Evolutionary conservation across 2,888 invertebrate species (phyloP).

Genomic region (Caenorhabditis sp.): DNA sequence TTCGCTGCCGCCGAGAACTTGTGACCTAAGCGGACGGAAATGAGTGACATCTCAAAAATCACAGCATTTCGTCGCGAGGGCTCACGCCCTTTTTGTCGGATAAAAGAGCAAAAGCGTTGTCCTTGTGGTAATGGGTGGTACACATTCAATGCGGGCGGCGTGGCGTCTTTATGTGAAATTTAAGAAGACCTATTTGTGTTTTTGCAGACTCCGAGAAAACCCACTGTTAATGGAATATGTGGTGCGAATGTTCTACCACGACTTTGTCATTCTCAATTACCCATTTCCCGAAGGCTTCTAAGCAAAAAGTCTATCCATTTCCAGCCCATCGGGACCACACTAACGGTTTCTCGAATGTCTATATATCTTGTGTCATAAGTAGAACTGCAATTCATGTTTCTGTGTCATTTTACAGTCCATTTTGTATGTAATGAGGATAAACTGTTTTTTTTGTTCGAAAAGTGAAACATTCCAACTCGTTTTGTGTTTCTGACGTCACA

Average conservation of each 20-base stretch:
- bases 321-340: neutral
- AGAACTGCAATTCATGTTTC: neutral
- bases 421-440: neutral
- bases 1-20: constrained; percentile 23
- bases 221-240: constrained; percentile 81
- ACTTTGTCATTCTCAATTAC: constrained; percentile 74
- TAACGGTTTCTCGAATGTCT: neutral
- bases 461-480: constrained; percentile 13
- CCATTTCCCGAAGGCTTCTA: constrained; percentile 71
- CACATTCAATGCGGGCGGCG: constrained; percentile 31
- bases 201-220: constrained; percentile 70
- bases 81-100: constrained; percentile 27
- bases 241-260: constrained; percentile 79
- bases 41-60: constrained; percentile 60
- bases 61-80: constrained; percentile 27
- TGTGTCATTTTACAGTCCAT: constrained; percentile 26
- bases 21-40: constrained; percentile 47
- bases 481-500: constrained; percentile 23
- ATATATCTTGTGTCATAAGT: constrained; percentile 3
- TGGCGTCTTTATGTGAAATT: constrained; percentile 56
- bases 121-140: constrained; percentile 54
- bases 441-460: neutral
- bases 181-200: constrained; percentile 47
- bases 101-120: constrained; percentile 15
- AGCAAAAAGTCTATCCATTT: too few species aligned